Evolutionary conservation across 2,113 vertebrate genomes (phyloP).

Genomic region (Grammomys dolichurus): DNA sequence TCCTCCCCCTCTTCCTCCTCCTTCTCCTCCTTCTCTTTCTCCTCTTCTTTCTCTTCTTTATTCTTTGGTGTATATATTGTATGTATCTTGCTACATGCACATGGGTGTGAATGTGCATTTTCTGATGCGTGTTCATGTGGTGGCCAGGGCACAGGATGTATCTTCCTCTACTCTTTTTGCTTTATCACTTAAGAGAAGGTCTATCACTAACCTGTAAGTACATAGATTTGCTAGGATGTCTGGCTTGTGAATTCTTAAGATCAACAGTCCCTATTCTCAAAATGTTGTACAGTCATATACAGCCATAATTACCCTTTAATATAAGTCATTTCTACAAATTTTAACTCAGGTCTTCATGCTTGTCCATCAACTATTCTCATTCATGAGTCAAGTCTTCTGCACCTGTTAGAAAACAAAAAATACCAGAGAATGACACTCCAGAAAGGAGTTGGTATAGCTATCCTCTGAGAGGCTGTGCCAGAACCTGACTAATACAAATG

Average conservation of each 20-base stretch:
- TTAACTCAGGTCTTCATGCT: background rate
- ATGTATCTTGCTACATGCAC: background rate
- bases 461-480: too few species aligned
- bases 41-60: background rate
- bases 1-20: too few species aligned
- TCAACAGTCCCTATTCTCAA: background rate
- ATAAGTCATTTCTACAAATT: background rate
- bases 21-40: background rate
- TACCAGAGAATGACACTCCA: too few species aligned
- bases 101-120: background rate
- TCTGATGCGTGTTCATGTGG: background rate
- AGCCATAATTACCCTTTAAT: background rate
- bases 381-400: background rate
- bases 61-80: background rate
- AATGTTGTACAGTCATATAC: background rate
- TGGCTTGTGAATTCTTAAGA: background rate
- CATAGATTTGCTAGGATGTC: background rate
- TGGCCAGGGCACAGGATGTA: too few species aligned
- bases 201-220: background rate
- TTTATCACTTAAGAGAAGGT: background rate
- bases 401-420: too few species aligned
- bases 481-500: too few species aligned
- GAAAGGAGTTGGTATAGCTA: too few species aligned
- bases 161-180: background rate
- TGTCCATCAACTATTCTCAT: background rate